Base-by-base conservation (phyloP, 2,797 vertebrate species). In the Fringilla coelebs region DNA sequence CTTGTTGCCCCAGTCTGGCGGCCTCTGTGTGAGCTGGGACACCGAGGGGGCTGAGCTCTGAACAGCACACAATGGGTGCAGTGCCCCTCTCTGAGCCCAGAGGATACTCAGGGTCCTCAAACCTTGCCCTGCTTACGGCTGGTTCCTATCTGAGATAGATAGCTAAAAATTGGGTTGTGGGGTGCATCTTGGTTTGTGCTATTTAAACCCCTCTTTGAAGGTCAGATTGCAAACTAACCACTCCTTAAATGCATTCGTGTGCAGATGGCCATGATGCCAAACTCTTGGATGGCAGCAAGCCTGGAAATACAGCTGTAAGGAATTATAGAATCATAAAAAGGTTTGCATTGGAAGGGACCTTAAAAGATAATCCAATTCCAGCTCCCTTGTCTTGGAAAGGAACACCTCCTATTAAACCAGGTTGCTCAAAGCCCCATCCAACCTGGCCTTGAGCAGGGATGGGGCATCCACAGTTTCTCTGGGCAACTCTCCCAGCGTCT, bases 1-100 rank as follows among this genome's bases (percentile, higher is more conserved):
- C 1, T 0, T 0, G 10, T 4, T 66, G 72, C 57, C 51, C 13
- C 19, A 15, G 26, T 17, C 25, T 48, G 22, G 24, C 0, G 3
- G 38, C 13, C 25, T 61, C 45, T 20, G 32, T 1, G 3, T 1
- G 8, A 76, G 29, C 71, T 40, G 4, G 1, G 36, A 17, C 51
- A 31, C 8, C 28, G 63, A 8, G 0, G 0, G 71, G 18, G 80
- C 55, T 31, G 34, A 75, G 72, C 45, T 63, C 32, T 12, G 65
- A 52, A 4, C 2, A 4, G 3, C 11, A 12, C 1, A 0, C 31
- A 24, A n/a, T 0, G 3, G 36, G 15, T 13, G 28, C 38, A 40
- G 11, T 7, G 26, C 32, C 17, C 21, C 20, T 22, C 16, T 32
- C 24, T 0, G 1, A 83, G 51, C 38, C 52, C 78, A 36, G 19